These are phyloP conservation scores for Bungarus multicinctus DNA, from an alignment of 2,113 vertebrate genomes.

Conservation along the genomic window DNA sequence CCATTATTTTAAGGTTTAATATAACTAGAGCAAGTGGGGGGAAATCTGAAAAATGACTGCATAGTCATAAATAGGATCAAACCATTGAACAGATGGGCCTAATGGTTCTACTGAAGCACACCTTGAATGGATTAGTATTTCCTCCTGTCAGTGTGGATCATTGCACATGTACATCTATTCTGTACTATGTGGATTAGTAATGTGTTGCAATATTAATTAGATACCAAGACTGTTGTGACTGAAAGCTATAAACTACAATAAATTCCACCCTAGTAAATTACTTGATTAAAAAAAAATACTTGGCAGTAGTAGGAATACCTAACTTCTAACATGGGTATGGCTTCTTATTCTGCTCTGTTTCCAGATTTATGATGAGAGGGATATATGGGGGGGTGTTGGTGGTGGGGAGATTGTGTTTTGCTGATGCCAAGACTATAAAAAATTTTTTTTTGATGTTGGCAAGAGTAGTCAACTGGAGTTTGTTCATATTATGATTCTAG, in stretches of 20 bases:
- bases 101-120: not conserved
- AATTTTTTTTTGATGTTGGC: not conserved
- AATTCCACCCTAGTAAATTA: not conserved
- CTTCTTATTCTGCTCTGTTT: not conserved
- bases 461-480: not conserved
- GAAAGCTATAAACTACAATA: not conserved
- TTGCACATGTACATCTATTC: not conserved
- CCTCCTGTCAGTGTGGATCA: not conserved
- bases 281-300: not conserved
- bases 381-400: not conserved
- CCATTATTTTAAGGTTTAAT: not conserved
- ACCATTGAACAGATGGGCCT: not conserved
- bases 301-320: not conserved
- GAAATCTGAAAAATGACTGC: not conserved
- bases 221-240: not conserved
- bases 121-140: not conserved
- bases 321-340: not conserved
- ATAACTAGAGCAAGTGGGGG: not conserved
- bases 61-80: not conserved
- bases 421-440: not conserved
- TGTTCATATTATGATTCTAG: not conserved
- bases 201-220: not conserved
- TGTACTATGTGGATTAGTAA: not conserved
- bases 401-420: not conserved
- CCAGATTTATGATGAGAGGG: not conserved